A percentile compares a stretch with the other conserved stretches of the same genome.
phyloP scores from a whole-genome alignment of 2,113 vertebrate species.

The Xiphophorus couchianus region DNA sequence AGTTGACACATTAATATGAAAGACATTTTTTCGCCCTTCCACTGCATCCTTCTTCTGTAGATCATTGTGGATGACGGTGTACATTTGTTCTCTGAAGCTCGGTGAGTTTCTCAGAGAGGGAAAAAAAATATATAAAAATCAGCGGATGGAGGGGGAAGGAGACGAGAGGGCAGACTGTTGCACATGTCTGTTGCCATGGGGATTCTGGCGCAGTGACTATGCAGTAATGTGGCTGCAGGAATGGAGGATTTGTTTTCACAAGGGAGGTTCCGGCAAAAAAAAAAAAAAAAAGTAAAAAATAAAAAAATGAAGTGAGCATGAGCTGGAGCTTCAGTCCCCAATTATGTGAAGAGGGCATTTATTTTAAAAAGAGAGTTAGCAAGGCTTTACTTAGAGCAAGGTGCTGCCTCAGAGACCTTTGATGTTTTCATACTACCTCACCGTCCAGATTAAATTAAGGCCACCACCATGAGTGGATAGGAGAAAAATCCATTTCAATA shows the following conservation, averaged over 20 bases:
- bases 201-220: conserved; percentile 80
- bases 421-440: conserved; percentile 66
- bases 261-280: conserved; percentile 40
- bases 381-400: conserved; percentile 57
- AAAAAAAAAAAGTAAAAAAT: background rate
- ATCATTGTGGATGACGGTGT: conserved; percentile 60
- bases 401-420: conserved; percentile 58
- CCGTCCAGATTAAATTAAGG: conserved; percentile 71
- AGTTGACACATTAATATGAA: conserved; percentile 68
- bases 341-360: conserved; percentile 67
- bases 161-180: conserved; percentile 64
- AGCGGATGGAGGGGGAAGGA: conserved; percentile 14
- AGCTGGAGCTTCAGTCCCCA: conserved; percentile 62
- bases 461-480: conserved; percentile 51
- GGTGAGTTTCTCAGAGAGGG: conserved; percentile 39
- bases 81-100: conserved; percentile 58
- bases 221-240: conserved; percentile 73
- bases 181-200: conserved; percentile 83
- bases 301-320: conserved; percentile 49
- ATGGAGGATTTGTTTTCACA: conserved; percentile 72
- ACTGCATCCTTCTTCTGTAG: conserved; percentile 59
- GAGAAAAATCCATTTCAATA: conserved; percentile 77
- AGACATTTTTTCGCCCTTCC: conserved; percentile 59
- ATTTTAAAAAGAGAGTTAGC: conserved; percentile 60
- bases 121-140: conserved; percentile 35